Evolutionary conservation across 2,797 vertebrate genomes (phyloP).

Genomic region (Synanceia verrucosa): DNA sequence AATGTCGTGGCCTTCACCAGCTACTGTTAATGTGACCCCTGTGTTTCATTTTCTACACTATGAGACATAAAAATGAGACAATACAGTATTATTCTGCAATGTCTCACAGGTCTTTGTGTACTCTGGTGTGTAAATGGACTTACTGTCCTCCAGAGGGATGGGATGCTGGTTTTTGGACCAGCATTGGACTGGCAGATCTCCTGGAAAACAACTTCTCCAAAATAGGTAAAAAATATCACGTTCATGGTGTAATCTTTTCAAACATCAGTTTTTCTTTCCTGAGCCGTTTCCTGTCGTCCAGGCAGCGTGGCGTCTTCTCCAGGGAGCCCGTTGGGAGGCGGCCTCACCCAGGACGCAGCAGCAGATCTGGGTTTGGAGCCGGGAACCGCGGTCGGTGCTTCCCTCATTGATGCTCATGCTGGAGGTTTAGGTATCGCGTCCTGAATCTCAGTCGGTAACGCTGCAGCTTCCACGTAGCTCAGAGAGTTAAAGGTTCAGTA

Average conservation of each 20-base stretch:
- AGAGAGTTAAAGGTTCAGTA: not conserved
- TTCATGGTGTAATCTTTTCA: too few relatives aligned
- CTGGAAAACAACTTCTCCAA: constrained; percentile 87
- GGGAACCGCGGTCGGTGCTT: constrained; percentile 90
- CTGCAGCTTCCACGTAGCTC: not conserved
- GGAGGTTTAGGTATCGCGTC: constrained; percentile 90
- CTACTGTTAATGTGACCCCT: not conserved
- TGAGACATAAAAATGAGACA: too few relatives aligned
- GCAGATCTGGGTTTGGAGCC: constrained; percentile 85
- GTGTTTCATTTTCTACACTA: not conserved
- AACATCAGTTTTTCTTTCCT: not conserved
- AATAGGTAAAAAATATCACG: constrained; percentile 85
- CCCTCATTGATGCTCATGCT: constrained; percentile 95
- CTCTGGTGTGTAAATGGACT: constrained; percentile 96
- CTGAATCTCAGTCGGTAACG: not conserved
- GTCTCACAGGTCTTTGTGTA: constrained; percentile 89
- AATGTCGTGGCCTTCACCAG: not conserved
- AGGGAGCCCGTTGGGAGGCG: constrained; percentile 86
- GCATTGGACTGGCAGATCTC: constrained; percentile 89
- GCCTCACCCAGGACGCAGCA: constrained; percentile 87
- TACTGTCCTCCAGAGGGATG: constrained; percentile 90
- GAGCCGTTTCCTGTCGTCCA: constrained; percentile 57
- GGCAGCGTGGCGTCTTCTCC: constrained; percentile 87
- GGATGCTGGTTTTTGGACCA: constrained; percentile 91
- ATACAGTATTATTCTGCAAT: not conserved